A percentile compares a stretch with the other conserved stretches of the same genome.
Evolutionary conservation across 2,797 vertebrate genomes (phyloP).

Genomic region (Argya squamiceps): DNA sequence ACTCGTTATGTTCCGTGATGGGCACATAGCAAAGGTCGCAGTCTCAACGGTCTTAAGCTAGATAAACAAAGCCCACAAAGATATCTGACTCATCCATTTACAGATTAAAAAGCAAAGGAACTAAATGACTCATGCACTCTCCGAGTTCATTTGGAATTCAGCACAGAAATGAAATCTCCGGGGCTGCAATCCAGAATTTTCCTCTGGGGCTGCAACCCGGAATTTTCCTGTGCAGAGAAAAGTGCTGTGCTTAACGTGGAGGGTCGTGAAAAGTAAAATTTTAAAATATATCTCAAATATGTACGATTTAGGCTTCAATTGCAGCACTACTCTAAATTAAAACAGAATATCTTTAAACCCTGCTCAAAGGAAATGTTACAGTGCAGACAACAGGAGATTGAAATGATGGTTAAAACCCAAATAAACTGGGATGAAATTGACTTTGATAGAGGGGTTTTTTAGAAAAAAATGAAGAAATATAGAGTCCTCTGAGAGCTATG

Average conservation of each 20-base stretch:
- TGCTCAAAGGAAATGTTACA: background rate
- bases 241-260: background rate
- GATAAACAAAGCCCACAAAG: background rate
- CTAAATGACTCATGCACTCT: background rate
- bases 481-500: background rate
- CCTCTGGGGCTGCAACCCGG: background rate
- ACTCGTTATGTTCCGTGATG: background rate
- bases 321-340: background rate
- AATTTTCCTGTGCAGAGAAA: background rate
- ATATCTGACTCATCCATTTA: background rate
- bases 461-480: background rate
- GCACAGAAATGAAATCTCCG: background rate
- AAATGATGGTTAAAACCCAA: background rate
- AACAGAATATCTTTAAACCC: background rate
- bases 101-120: background rate
- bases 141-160: background rate
- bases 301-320: background rate
- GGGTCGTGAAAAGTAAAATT: background rate
- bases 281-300: background rate
- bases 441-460: background rate
- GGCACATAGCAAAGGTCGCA: background rate
- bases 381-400: background rate
- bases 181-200: background rate
- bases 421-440: background rate
- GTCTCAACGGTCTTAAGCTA: background rate